phyloP scores from a whole-genome alignment of 2,113 vertebrate genomes.

The Etheostoma cragini region DNA sequence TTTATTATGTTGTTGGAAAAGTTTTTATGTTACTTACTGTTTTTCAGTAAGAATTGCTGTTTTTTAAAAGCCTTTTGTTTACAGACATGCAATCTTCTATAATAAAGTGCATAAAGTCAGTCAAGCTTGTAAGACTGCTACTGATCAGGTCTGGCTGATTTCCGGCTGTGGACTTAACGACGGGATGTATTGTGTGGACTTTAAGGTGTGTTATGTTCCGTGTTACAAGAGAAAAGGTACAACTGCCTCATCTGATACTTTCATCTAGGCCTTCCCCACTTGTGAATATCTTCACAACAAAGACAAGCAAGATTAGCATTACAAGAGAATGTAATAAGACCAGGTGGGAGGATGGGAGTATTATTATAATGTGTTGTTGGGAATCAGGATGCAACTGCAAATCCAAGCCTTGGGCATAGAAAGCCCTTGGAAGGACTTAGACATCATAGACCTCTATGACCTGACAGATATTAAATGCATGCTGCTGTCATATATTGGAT shows the following conservation, averaged over 20 bases:
- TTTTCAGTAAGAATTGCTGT: neutral
- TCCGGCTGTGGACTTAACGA: too few species aligned
- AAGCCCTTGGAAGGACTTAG: neutral
- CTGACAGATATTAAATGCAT: neutral
- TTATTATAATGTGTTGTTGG: neutral
- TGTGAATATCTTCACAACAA: neutral
- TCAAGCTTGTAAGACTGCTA: neutral
- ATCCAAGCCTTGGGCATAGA: neutral
- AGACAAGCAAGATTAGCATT: neutral
- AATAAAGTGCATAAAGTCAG: neutral
- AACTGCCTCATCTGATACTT: too few species aligned
- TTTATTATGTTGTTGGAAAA: neutral
- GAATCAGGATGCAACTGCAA: constrained; percentile 3
- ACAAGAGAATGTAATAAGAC: neutral
- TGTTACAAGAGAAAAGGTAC: too few species aligned
- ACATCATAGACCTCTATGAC: neutral
- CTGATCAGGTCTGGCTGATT: too few species aligned
- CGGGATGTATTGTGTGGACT: too few species aligned
- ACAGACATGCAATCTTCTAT: too few species aligned
- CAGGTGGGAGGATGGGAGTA: neutral
- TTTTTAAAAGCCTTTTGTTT: too few species aligned
- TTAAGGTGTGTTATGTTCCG: too few species aligned
- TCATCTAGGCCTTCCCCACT: neutral
- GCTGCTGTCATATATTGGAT: neutral
- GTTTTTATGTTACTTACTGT: neutral